These are phyloP conservation scores for Electrophaes corylata DNA, from an alignment of 2,888 invertebrate genomes.

Conservation along the genomic window DNA sequence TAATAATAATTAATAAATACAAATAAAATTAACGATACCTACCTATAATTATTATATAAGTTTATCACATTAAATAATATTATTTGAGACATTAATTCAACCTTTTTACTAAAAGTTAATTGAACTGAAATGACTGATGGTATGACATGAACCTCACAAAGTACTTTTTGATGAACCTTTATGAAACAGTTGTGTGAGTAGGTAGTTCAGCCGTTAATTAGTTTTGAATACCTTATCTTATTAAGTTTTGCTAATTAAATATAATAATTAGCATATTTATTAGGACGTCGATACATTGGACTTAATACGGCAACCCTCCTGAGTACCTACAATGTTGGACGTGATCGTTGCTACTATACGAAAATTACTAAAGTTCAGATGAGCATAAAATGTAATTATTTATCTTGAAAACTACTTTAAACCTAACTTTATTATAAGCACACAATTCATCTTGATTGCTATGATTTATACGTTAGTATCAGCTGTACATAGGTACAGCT, in stretches of 20 bases:
- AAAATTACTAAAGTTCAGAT: conserved; percentile 14
- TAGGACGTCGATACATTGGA: not conserved
- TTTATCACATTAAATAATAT: conserved; percentile 19
- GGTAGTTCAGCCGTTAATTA: not conserved
- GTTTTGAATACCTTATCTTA: not conserved
- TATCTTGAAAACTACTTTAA: not conserved
- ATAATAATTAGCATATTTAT: not conserved
- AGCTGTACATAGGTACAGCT: conserved; percentile 13
- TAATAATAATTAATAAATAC: not conserved
- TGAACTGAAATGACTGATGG: too few relatives aligned
- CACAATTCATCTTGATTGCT: conserved; percentile 11
- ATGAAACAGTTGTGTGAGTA: not conserved
- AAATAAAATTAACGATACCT: not conserved
- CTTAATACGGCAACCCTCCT: not conserved
- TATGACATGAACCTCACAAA: too few relatives aligned
- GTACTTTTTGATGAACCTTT: not conserved
- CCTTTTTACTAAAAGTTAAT: not conserved
- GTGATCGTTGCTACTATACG: conserved; percentile 13
- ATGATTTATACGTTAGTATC: conserved; percentile 8
- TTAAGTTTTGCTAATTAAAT: not conserved
- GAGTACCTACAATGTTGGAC: conserved; percentile 8
- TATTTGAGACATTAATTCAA: not conserved
- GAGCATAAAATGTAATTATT: conserved; percentile 15
- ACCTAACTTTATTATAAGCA: conserved; percentile 9
- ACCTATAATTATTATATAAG: not conserved